Evolutionary conservation across 1,140 invertebrate species (phyloP), one percentile per base, ranked within the genome.

Genomic region (Drosophila punjabiensis): DNA sequence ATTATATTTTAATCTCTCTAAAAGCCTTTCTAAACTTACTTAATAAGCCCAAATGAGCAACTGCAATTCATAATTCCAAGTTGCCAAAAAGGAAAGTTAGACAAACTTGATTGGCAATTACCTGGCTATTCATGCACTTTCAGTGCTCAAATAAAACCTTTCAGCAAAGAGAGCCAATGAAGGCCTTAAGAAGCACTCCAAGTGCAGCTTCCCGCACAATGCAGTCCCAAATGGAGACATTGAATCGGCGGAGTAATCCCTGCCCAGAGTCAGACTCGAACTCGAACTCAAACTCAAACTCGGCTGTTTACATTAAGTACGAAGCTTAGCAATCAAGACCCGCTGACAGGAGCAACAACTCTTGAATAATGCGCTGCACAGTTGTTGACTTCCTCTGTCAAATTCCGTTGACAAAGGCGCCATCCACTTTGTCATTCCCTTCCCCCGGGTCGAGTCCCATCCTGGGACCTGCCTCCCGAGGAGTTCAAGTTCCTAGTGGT

Each of bases 301-400:
- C 20, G 55, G 30, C 70, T 75, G 71, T 75, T 75, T 75, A 53
- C 71, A 75, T 74, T 70, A 85, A 68, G 61, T 56, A 45, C 59
- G 47, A 50, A 71, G 65, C 63, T 75, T 60, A 63, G 62, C 64
- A 79, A 63, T 63, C 70, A 74, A 68, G 56, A 87, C 55, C 32
- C 59, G 64, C 66, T 50, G 53, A 52, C 67, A 82, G 41, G 53
- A 53, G 50, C 47, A 76, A 62, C 76, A 63, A 60, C 73, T 79
- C 53, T 71, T 84, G 62, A 53, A 78, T 84, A 89, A 87, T 79
- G 86, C 76, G 61, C 39, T 50, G 60, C 60, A 64, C 61, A 83
- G 69, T 83, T 74, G 55, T 67, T 62, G 68, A 88, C 85, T 84
- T 83, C 84, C 81, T 71, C 43, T 53, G 62, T 76, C 67, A 66